Percentiles rank a stretch among this genome's conserved stretches.
Evolutionary conservation across 1,140 invertebrate genomes (phyloP).

Genomic region (Drosophila sp.): DNA sequence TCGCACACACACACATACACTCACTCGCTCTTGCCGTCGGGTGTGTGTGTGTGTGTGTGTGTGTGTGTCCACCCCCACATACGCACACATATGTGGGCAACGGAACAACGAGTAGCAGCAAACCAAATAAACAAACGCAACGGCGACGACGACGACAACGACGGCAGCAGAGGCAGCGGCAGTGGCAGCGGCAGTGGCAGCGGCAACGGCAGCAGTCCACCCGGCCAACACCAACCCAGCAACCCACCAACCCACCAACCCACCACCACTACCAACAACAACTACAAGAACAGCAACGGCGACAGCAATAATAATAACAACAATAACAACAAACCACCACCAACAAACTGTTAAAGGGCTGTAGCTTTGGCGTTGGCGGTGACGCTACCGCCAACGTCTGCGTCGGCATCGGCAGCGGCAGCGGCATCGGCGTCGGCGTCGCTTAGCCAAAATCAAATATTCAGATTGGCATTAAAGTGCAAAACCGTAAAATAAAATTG

Average conservation of each 20-base stretch:
- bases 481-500: slow-evolving; percentile 84
- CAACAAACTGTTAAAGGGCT: slow-evolving; percentile 49
- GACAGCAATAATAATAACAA: slow-evolving; percentile 10
- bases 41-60: slow-evolving; percentile 37
- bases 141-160: slow-evolving; percentile 17
- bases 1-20: no score
- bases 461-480: slow-evolving; percentile 84
- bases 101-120: slow-evolving; percentile 58
- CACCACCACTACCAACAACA: slow-evolving; percentile 46
- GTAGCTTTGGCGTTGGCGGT: slow-evolving; percentile 43
- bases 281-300: no score
- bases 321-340: slow-evolving; percentile 36
- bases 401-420: slow-evolving; percentile 22
- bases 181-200: slow-evolving; percentile 2
- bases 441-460: slow-evolving; percentile 81
- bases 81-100: slow-evolving; percentile 64
- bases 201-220: slow-evolving; percentile 28
- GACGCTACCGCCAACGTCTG: slow-evolving; percentile 29
- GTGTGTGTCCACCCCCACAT: slow-evolving; percentile 70
- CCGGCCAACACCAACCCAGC: slow-evolving; percentile 27
- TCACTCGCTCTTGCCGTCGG: slow-evolving; percentile 43
- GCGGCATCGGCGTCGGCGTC: slow-evolving; percentile 33
- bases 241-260: slow-evolving; percentile 33
- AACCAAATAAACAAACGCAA: slow-evolving; percentile 73
- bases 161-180: slow-evolving; percentile 1